Evolutionary conservation across 2,888 invertebrate genomes (phyloP).

Genomic region (Cynaeus angustus): DNA sequence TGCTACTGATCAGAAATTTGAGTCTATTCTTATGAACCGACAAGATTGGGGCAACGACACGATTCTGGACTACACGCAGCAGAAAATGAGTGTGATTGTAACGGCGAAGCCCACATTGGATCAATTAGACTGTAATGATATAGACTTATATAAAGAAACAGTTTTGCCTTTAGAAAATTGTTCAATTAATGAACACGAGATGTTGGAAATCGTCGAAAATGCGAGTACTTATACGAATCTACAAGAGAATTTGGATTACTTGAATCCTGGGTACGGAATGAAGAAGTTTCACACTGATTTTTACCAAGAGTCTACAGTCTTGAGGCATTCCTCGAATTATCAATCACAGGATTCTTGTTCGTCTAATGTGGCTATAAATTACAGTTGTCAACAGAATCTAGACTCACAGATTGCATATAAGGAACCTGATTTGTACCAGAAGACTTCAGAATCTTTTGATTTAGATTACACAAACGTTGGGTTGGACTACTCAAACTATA

Average conservation of each 20-base stretch:
- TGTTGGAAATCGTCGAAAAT: conserved; percentile 51
- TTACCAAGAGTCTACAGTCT: conserved; percentile 41
- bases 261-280: conserved; percentile 40
- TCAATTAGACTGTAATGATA: conserved; percentile 45
- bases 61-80: conserved; percentile 41
- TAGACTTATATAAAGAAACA: conserved; percentile 49
- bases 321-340: conserved; percentile 46
- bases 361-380: conserved; percentile 39
- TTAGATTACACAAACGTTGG: conserved; percentile 30
- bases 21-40: conserved; percentile 58
- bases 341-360: conserved; percentile 44
- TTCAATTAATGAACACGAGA: conserved; percentile 49
- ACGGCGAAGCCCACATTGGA: conserved; percentile 52
- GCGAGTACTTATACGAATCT: conserved; percentile 45
- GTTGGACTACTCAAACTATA: conserved; percentile 45
- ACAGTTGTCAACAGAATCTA: conserved; percentile 41
- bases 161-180: conserved; percentile 48
- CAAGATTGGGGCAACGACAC: conserved; percentile 39
- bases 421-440: conserved; percentile 8
- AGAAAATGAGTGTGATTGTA: conserved; percentile 58
- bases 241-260: conserved; percentile 47
- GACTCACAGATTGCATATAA: conserved; percentile 2
- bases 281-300: conserved; percentile 38
- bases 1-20: conserved; percentile 67
- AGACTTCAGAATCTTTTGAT: conserved; percentile 25